Evolutionary conservation across 2,113 vertebrate species (phyloP).

Genomic region (Eira barbara): DNA sequence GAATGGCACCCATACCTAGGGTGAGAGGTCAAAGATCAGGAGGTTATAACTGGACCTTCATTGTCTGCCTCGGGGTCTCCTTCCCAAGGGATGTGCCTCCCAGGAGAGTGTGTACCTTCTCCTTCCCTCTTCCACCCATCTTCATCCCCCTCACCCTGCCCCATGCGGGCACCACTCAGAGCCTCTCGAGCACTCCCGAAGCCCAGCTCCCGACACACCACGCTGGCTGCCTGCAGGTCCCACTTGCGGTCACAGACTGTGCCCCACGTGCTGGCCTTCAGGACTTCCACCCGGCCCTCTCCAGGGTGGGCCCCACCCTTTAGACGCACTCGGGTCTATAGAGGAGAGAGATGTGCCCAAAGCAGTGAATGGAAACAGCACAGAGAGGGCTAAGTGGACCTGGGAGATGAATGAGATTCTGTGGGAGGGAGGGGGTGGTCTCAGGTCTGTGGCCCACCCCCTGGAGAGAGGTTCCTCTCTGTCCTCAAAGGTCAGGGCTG

Average conservation of each 20-base stretch:
- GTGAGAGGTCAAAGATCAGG: not conserved
- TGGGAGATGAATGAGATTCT: not conserved
- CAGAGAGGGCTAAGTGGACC: not conserved
- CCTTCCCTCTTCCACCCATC: not conserved
- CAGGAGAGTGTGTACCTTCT: not conserved
- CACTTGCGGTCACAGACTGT: slow-evolving; percentile 96
- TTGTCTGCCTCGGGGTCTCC: not conserved
- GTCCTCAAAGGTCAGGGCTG: slow-evolving; percentile 32
- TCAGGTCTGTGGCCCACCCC: not conserved
- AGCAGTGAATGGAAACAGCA: not conserved
- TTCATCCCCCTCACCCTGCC: slow-evolving; percentile 87
- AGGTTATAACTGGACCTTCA: not conserved
- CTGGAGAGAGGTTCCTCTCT: not conserved
- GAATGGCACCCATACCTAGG: slow-evolving; percentile 92
- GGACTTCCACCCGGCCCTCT: slow-evolving; percentile 95
- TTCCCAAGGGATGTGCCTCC: not conserved
- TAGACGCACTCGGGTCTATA: slow-evolving; percentile 86
- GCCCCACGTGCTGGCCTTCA: slow-evolving; percentile 92
- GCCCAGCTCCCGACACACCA: slow-evolving; percentile 96
- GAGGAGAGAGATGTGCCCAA: not conserved
- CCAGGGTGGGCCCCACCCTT: slow-evolving; percentile 90
- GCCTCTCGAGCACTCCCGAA: slow-evolving; percentile 96
- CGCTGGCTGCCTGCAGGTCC: slow-evolving; percentile 93
- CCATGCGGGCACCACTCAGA: slow-evolving; percentile 93
- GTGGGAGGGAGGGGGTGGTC: not conserved